These are phyloP conservation scores for Archips xylosteana DNA, from an alignment of 2,888 invertebrate species.

Conservation along the genomic window DNA sequence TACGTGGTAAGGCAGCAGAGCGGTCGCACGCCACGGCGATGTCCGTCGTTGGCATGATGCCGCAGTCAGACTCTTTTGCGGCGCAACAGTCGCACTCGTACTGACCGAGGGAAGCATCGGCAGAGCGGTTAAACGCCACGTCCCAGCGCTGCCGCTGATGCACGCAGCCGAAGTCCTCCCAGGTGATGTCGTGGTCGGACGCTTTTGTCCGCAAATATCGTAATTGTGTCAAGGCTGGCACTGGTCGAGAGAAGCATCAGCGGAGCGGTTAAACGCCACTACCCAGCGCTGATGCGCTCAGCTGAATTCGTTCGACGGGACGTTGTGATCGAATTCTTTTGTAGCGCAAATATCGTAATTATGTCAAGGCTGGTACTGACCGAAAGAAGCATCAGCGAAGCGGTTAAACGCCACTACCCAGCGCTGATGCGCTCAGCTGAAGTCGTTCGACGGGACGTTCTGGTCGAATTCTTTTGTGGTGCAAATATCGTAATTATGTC, in stretches of 20 bases:
- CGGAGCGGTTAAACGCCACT: slow-evolving; percentile 90
- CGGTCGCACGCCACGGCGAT: no score
- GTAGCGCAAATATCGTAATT: slow-evolving; percentile 81
- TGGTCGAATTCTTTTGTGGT: slow-evolving; percentile 91
- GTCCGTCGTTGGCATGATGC: no score
- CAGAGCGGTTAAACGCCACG: slow-evolving; percentile 90
- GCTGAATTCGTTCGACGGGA: slow-evolving; percentile 92
- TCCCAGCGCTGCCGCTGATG: slow-evolving; percentile 93
- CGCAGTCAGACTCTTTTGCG: no score
- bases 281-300: slow-evolving; percentile 94
- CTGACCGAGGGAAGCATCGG: slow-evolving; percentile 87
- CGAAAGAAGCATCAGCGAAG: slow-evolving; percentile 88
- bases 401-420: slow-evolving; percentile 93
- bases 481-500: neutral
- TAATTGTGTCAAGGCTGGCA: no score
- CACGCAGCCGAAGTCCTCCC: slow-evolving; percentile 91
- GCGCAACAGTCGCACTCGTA: slow-evolving; percentile 6
- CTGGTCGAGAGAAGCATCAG: slow-evolving; percentile 90
- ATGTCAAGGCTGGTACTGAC: slow-evolving; percentile 54
- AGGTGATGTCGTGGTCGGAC: slow-evolving; percentile 91
- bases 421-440: slow-evolving; percentile 92
- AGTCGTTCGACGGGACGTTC: slow-evolving; percentile 93
- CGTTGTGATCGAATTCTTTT: slow-evolving; percentile 91
- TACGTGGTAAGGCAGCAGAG: no score
- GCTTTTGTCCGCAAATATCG: no score